Conservation (phyloP, 2,113 vertebrate species). For the Phylloscopus trochiloides region DNA sequence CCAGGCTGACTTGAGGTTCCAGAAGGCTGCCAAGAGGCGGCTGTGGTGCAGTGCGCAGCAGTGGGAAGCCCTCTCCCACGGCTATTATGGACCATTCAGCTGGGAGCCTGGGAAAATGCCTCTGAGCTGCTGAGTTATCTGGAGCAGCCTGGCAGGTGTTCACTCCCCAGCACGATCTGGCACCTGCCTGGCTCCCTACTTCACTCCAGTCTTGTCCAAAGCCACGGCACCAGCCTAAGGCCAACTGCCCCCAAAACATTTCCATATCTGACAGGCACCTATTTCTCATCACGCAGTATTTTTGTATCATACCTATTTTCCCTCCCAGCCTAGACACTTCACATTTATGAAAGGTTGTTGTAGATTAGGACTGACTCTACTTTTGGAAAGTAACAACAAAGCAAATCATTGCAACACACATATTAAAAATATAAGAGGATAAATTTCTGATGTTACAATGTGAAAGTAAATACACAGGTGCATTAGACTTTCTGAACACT, state of each 20-base stretch:
- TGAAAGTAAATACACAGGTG: neutral
- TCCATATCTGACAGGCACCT: neutral
- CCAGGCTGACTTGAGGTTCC: conserved; percentile 77
- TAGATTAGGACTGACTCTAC: neutral
- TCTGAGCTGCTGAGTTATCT: conserved; percentile 77
- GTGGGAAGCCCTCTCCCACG: conserved; percentile 84
- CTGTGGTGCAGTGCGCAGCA: conserved; percentile 73
- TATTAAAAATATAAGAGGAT: neutral
- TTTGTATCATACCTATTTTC: neutral
- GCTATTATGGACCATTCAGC: conserved; percentile 81
- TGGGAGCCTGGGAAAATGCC: conserved; percentile 88
- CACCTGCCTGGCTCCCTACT: conserved; percentile 22
- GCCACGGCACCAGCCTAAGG: neutral
- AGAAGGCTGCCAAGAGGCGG: conserved; percentile 79
- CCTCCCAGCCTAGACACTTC: neutral
- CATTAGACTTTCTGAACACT: neutral
- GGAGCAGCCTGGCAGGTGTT: conserved; percentile 81
- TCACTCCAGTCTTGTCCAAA: conserved; percentile 38
- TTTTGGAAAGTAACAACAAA: neutral
- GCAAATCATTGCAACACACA: neutral
- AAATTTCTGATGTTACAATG: neutral
- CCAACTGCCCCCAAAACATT: neutral
- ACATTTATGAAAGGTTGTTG: neutral
- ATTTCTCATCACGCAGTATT: neutral
- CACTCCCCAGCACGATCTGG: conserved; percentile 69